phyloP scores from a whole-genome alignment of 2,888 invertebrate species.

The Caenorhabditis plicata region DNA sequence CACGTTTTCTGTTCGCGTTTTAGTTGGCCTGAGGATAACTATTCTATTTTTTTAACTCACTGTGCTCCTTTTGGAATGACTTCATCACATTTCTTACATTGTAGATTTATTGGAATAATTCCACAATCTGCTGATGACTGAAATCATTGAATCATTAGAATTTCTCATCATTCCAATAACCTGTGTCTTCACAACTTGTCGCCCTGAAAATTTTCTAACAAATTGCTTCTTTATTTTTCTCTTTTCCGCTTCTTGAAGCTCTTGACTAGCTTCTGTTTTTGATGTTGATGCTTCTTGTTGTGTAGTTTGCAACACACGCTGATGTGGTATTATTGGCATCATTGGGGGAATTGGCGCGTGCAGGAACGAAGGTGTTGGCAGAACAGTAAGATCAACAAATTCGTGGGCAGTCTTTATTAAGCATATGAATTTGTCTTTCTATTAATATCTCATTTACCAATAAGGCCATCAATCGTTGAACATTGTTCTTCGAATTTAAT shows the following conservation, averaged over 20 bases:
- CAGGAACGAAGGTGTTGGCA: conserved; percentile 32
- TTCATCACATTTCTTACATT: conserved; percentile 39
- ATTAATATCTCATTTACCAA: conserved; percentile 11
- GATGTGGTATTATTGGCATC: conserved; percentile 8
- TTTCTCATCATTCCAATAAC: neutral
- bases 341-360: conserved; percentile 12
- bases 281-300: conserved; percentile 30
- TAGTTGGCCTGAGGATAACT: too few species aligned
- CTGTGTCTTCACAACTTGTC: conserved; percentile 6
- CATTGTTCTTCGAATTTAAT: conserved; percentile 40
- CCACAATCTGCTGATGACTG: conserved; percentile 28
- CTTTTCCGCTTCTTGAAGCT: neutral
- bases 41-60: conserved; percentile 12
- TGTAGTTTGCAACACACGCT: conserved; percentile 5
- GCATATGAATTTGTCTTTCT: conserved; percentile 2
- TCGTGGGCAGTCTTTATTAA: conserved; percentile 42
- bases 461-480: conserved; percentile 43
- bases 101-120: conserved; percentile 32
- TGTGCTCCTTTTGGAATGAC: conserved; percentile 38
- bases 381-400: conserved; percentile 41
- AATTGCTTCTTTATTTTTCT: conserved; percentile 10
- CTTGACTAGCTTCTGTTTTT: conserved; percentile 1
- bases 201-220: conserved; percentile 14
- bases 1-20: too few species aligned
- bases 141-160: neutral